Percentiles rank a stretch among this genome's conserved stretches.
These are phyloP conservation scores for Perognathus longimembris DNA, from an alignment of 2,113 vertebrate genomes.

Conservation along the genomic window DNA sequence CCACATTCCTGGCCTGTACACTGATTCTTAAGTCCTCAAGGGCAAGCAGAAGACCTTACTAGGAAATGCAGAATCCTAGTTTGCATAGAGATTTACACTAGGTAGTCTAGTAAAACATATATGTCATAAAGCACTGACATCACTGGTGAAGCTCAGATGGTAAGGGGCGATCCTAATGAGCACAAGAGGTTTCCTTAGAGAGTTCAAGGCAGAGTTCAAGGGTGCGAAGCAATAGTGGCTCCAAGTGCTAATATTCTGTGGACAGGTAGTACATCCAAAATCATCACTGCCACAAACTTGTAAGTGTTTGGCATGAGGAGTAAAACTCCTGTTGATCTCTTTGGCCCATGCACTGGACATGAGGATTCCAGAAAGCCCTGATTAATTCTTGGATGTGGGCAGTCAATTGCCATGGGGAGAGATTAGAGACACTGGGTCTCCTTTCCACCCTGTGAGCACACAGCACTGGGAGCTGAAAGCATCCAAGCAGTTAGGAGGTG, in stretches of 20 bases:
- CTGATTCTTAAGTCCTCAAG: too few relatives aligned
- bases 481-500: fast-evolving
- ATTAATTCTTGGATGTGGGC: neutral
- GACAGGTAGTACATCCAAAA: neutral
- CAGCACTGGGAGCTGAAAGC: fast-evolving
- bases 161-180: too few relatives aligned
- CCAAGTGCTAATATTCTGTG: neutral
- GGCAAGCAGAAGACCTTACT: neutral
- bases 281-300: neutral
- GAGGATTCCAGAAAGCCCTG: neutral
- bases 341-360: neutral
- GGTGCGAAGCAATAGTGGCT: neutral
- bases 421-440: neutral
- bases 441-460: neutral
- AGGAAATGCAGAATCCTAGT: neutral
- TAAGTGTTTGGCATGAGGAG: neutral
- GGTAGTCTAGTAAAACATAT: fast-evolving
- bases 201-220: neutral
- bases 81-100: neutral
- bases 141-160: neutral
- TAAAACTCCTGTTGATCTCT: neutral
- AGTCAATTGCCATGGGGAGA: neutral
- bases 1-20: too few relatives aligned
- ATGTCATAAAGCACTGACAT: neutral
- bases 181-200: neutral